Base-by-base conservation (phyloP, 2,113 vertebrate species). In the Psammodynastes pulverulentus region DNA sequence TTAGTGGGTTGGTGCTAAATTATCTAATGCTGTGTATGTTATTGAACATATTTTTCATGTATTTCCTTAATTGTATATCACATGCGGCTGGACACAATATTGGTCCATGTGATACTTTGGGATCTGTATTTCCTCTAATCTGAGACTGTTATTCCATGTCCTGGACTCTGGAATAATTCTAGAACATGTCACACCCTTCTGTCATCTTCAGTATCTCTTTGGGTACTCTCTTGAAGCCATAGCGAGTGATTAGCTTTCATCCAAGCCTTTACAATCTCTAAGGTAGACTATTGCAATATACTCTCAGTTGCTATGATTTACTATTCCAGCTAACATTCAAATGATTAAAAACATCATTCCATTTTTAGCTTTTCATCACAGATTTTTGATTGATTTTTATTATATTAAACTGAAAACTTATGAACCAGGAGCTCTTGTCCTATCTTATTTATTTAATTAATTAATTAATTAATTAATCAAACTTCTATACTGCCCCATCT, bases 1-100 rank as follows among this genome's bases (percentile, higher is more conserved):
- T 93, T 21, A 88, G 6, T 48, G n/a, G 87, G 13, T 92, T 92
- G 89, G 93, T 89, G 86, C 29, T 67, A 67, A 67, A 62, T 62
- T 79, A 54, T 93, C n/a, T 19, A 88, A 23, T 51, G n/a, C 56
- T 46, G 7, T 29, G 10, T 48, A 1, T 88, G 23, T 26, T 89
- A 84, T 23, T 84, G 39, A 84, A 10, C 23, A 46, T 84, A n/a
- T 5, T 84, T 89, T 92, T 19, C 43, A 53, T 4, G 21, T 88
- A n/a, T 21, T 29, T 92, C n/a, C n/a, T 92, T 84, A 23, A 15
- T 46, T 48, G 43, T 54, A 5, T n/a, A 5, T n/a, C 24, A 84
- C 29, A 6, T 10, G 15, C 56, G n/a, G n/a, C 13, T 29, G 13
- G 48, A 3, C 58, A n/a, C 17, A 53, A 9, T 10, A 26, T 79